These are phyloP conservation scores for Diglossa cyanea DNA, from an alignment of 2,797 vertebrate genomes.

Conservation along the genomic window DNA sequence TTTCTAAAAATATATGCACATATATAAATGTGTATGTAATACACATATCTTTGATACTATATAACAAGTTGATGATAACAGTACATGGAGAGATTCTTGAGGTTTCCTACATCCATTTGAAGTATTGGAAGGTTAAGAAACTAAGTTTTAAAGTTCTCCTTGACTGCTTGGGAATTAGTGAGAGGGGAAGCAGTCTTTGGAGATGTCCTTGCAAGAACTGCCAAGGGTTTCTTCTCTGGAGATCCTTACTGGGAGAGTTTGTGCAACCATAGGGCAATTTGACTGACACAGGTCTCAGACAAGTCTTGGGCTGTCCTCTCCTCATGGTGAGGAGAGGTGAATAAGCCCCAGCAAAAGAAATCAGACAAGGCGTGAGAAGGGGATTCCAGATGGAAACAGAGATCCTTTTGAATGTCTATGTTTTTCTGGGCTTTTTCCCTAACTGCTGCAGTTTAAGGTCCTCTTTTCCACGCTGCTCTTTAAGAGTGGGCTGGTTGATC, in stretches of 20 bases:
- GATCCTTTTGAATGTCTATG: background rate
- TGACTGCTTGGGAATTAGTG: background rate
- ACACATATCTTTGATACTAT: background rate
- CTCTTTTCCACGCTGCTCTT: background rate
- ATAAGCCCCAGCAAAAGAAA: background rate
- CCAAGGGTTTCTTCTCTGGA: background rate
- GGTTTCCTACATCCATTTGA: background rate
- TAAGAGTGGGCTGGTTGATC: background rate
- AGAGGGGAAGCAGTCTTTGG: background rate
- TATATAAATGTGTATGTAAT: fast-evolving
- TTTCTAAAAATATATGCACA: background rate
- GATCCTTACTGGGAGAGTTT: background rate
- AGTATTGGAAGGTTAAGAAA: background rate
- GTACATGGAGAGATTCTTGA: background rate
- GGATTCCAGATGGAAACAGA: background rate
- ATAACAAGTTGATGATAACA: background rate
- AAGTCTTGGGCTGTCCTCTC: background rate
- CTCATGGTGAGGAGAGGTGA: background rate
- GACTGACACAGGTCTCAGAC: background rate
- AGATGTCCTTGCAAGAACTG: background rate
- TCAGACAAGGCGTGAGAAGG: background rate
- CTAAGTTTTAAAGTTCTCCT: background rate
- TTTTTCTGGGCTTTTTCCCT: background rate
- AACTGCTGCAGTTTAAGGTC: background rate
- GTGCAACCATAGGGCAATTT: background rate